Evolutionary conservation across 2,888 invertebrate species (phyloP), one percentile per base, ranked within the genome.

Genomic region (Catonia carolina): DNA sequence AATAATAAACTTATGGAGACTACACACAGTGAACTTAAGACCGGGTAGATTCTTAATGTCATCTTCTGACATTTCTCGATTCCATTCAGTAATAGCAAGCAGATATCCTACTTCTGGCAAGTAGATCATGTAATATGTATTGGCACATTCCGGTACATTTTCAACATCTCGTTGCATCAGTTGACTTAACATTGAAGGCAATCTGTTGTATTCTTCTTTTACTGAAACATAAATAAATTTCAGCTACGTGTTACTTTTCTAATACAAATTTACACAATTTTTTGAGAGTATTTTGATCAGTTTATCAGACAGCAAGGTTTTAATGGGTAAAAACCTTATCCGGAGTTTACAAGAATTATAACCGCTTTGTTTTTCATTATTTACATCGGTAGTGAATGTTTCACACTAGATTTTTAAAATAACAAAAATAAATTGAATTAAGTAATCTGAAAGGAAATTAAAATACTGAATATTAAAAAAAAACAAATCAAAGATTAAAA

Each of bases 51-150:
- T 10, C 52, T 79, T 71, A 62, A 80, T 77, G 55, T 83, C 77
- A 1, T 79, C 76, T 49, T 75, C 74, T 2, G 75, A 73, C 53
- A 81, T 75, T 67, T 77, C 67, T 0, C 76, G 74, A 1, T 75
- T 77, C 80, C 85, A 84, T 59, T 79, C 76, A 53, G 82, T 83
- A n/a, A 92, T 79, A 0, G 83, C 84, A 10, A 93, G 74, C 60
- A 92, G 73, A 72, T 89, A 90, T 0, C 92, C 89, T 60, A 88
- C 77, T 70, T 87, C 85, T 1, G 86, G 86, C 68, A 86, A 76
- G 69, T 85, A 86, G 53, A 84, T 71, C 72, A 86, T 80, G 14
- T 78, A 77, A 67, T 85, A 86, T 64, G 81, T 79, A 22, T 77
- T 73, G 35, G 91, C 78, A 69, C 80, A 83, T 2, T 78, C 72